Percentiles rank a stretch among this genome's conserved stretches.
Conservation (phyloP, 2,113 vertebrate genomes). For the Cavia porcellus region DNA sequence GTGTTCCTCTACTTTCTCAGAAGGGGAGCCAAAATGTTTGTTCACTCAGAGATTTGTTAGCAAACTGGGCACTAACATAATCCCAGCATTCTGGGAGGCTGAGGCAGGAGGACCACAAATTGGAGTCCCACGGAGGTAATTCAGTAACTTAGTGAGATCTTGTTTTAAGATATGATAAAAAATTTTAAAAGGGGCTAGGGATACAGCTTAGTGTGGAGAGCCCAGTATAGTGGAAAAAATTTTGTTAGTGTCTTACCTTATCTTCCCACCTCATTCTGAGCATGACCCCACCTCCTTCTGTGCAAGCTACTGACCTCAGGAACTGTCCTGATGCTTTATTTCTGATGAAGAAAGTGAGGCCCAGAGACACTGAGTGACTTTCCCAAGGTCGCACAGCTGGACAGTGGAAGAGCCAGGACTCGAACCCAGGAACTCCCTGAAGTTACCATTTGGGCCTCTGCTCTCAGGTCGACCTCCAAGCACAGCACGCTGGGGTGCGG, state of each 20-base stretch:
- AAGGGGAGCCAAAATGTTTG: background rate
- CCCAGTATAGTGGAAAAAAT: background rate
- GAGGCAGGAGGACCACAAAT: background rate
- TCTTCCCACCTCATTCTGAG: background rate
- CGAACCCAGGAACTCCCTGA: background rate
- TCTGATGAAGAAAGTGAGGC: background rate
- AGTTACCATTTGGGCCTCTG: background rate
- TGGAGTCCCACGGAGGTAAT: background rate
- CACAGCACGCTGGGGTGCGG: background rate
- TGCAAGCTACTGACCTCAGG: background rate
- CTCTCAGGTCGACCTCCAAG: background rate
- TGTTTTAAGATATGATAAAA: background rate
- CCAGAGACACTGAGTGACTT: background rate
- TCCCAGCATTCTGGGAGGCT: background rate
- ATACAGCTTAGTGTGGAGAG: background rate
- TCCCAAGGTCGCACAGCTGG: background rate
- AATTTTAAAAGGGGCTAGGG: background rate
- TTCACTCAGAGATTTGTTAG: background rate
- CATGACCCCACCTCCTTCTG: background rate
- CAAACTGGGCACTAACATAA: background rate
- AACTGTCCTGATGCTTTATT: background rate
- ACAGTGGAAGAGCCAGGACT: too few relatives aligned
- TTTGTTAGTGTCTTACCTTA: background rate
- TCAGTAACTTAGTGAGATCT: background rate
- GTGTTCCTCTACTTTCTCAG: background rate